These are phyloP conservation scores for Lathamus discolor DNA, from an alignment of 2,113 vertebrate genomes.

Conservation along the genomic window DNA sequence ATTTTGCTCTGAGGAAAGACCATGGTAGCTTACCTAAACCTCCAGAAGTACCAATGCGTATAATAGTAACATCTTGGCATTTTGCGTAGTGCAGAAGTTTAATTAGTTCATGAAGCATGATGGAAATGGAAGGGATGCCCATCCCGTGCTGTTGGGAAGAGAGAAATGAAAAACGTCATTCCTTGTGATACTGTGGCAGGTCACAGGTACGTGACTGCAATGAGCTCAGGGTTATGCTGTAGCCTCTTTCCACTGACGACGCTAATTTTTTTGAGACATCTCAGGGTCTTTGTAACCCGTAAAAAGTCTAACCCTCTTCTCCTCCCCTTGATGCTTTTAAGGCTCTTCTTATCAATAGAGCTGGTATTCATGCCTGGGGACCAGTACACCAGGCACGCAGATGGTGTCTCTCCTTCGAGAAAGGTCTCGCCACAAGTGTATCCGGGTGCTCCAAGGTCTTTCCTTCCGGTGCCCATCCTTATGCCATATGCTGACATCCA, in stretches of 20 bases:
- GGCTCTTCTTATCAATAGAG: not conserved
- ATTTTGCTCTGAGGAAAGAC: not conserved
- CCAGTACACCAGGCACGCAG: accelerated
- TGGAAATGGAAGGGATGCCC: slow-evolving; percentile 89
- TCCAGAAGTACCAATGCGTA: slow-evolving; percentile 85
- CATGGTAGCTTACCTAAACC: slow-evolving; percentile 77
- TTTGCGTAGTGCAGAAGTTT: slow-evolving; percentile 86
- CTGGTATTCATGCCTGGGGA: not conserved
- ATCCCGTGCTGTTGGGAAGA: slow-evolving; percentile 80
- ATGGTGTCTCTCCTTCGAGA: not conserved
- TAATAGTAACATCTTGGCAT: slow-evolving; percentile 83
- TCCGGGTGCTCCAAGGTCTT: not conserved
- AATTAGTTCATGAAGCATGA: slow-evolving; percentile 91
- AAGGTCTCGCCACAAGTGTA: not conserved
- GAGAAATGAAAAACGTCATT: not conserved
- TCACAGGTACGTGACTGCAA: not conserved
- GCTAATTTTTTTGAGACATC: not conserved
- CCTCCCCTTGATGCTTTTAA: not conserved
- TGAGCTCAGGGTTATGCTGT: accelerated
- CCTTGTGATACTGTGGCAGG: accelerated
- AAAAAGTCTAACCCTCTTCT: not conserved
- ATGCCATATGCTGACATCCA: accelerated
- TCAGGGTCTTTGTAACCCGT: not conserved
- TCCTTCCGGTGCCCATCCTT: not conserved
- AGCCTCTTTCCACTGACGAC: not conserved